These are phyloP conservation scores for Pheosia tremula DNA, from an alignment of 2,888 invertebrate species.

Conservation along the genomic window DNA sequence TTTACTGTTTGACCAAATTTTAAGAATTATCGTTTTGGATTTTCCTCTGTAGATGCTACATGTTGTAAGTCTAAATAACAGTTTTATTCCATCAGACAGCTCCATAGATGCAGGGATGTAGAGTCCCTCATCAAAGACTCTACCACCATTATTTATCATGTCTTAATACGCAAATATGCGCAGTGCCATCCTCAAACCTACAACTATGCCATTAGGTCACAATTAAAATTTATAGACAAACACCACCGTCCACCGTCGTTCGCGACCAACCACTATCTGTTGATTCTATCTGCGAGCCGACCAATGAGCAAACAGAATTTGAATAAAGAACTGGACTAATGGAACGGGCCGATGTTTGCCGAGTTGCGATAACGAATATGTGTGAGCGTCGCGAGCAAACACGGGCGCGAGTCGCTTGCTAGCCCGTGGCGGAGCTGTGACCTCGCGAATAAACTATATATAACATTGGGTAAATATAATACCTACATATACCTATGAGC, in stretches of 20 bases:
- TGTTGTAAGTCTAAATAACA: no score
- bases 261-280: slow-evolving; percentile 36
- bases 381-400: slow-evolving; percentile 59
- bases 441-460: slow-evolving; percentile 53
- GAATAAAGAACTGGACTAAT: slow-evolving; percentile 53
- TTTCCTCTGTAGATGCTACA: no score
- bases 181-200: slow-evolving; percentile 27
- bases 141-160: no score
- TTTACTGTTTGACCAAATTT: no score
- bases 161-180: neutral
- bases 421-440: slow-evolving; percentile 37
- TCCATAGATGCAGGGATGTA: no score
- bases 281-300: slow-evolving; percentile 45
- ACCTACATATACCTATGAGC: no score
- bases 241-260: slow-evolving; percentile 15
- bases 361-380: slow-evolving; percentile 44
- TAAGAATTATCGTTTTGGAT: no score
- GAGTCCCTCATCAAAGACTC: no score
- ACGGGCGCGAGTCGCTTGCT: slow-evolving; percentile 59
- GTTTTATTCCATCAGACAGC: no score
- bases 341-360: slow-evolving; percentile 41
- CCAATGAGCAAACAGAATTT: slow-evolving; percentile 53
- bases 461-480: neutral
- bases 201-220: slow-evolving; percentile 47
- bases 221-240: slow-evolving; percentile 49